Evolutionary conservation across 2,797 vertebrate genomes (phyloP), one percentile per base, ranked within the genome.

Genomic region (Propithecus perrieri): DNA sequence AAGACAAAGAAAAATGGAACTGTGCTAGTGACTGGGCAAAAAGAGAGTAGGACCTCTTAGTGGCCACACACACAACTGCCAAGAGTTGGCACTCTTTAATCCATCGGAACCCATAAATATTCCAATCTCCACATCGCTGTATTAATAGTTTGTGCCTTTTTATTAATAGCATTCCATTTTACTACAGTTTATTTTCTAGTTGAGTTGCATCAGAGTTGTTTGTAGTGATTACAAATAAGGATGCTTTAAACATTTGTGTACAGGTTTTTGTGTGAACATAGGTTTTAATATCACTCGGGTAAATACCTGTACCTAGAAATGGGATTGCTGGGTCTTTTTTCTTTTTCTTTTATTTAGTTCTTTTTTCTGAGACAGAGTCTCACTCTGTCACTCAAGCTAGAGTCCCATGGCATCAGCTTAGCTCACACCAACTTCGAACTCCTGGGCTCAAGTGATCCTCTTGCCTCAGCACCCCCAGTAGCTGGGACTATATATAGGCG

Each of bases 1-100:
- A 96, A 78, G 30, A 85, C 57, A 80, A 55, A 96, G 20, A 75
- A 85, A 89, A 91, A 91, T 33, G 18, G 59, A 13, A 85, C 57
- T 33, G 17, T 50, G 18, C 69, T 63, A 61, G 63, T 38, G 28
- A 80, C 5, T 87, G 6, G 20, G 41, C 41, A 81, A 89, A 14
- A 69, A 67, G 15, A 89, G 33, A 86, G 0, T 35, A 61, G 22
- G n/a, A 87, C 20, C 28, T 76, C 41, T 38, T 91, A 50, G 41
- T 61, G 41, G n/a, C 53, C 30, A 85, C 28, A 55, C 17, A 59
- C 6, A 48, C 15, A 67, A 72, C 2, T 78, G 69, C 55, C 76
- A 91, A 86, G 26, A 93, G 28, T 3, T 83, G 30, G n/a, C 46
- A 78, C 20, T 72, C 41, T 92, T 65, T 85, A 71, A 79, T 71